Evolutionary conservation across 2,888 invertebrate species (phyloP).

Genomic region (Cancer borealis): DNA sequence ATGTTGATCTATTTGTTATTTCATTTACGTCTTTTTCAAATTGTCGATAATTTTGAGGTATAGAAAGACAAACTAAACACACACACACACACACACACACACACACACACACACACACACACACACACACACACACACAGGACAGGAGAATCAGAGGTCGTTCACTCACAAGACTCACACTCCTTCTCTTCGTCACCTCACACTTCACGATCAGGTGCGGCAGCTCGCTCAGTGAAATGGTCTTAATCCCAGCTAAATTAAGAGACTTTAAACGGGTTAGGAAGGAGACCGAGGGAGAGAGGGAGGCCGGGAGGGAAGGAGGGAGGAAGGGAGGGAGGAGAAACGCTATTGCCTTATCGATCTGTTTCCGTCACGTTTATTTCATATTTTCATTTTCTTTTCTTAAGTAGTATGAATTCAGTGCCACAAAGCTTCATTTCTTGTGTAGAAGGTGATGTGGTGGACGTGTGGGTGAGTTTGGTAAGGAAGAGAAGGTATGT

Average conservation of each 20-base stretch:
- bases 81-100: background rate
- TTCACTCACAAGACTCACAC: background rate
- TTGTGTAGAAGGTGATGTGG: background rate
- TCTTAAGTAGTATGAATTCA: background rate
- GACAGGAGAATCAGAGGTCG: background rate
- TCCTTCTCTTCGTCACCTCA: background rate
- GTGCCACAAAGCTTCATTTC: background rate
- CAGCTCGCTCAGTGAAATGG: slow-evolving; percentile 7
- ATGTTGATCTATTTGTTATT: background rate
- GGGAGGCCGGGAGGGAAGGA: background rate
- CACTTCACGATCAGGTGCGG: background rate
- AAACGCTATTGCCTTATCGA: slow-evolving; percentile 30
- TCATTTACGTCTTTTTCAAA: background rate
- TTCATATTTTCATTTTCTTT: background rate
- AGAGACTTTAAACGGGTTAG: slow-evolving; percentile 17
- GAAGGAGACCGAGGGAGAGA: background rate
- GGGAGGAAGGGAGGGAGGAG: background rate
- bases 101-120: slow-evolving; percentile 20
- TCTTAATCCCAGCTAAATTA: background rate
- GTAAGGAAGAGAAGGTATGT: background rate
- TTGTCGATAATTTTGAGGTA: no score
- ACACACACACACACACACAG: slow-evolving; percentile 11
- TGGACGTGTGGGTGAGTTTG: background rate
- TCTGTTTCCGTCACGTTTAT: background rate
- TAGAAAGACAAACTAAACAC: no score